phyloP scores from a whole-genome alignment of 2,888 invertebrate genomes.

The Phlogophora meticulosa region DNA sequence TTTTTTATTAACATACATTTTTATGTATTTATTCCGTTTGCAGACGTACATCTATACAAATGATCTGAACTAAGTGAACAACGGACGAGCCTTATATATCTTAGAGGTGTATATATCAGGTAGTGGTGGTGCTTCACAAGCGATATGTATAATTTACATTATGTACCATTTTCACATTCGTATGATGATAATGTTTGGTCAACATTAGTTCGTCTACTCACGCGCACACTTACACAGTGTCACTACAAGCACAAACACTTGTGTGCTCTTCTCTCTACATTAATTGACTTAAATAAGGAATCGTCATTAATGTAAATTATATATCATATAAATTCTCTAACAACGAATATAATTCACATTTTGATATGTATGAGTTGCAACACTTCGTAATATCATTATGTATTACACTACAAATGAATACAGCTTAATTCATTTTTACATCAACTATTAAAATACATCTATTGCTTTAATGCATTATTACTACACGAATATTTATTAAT shows the following conservation, averaged over 20 bases:
- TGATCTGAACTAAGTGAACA: conserved; percentile 35
- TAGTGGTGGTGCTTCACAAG: conserved; percentile 62
- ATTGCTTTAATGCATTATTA: conserved; percentile 73
- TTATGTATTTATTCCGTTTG: conserved; percentile 34
- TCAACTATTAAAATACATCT: conserved; percentile 73
- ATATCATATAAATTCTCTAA: conserved; percentile 76
- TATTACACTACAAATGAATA: conserved; percentile 77
- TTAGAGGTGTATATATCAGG: conserved; percentile 24
- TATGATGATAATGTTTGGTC: conserved; percentile 48
- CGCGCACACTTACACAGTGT: conserved; percentile 59
- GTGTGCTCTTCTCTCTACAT: conserved; percentile 78
- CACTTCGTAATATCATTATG: conserved; percentile 66
- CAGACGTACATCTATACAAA: conserved; percentile 30
- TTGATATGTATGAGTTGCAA: conserved; percentile 87
- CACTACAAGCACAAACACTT: conserved; percentile 75
- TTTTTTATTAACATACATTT: conserved; percentile 24
- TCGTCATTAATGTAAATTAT: conserved; percentile 81
- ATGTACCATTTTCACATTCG: conserved; percentile 27
- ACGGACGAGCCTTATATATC: conserved; percentile 33
- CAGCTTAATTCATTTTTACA: conserved; percentile 77
- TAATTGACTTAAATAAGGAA: conserved; percentile 91
- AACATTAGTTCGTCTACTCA: conserved; percentile 39
- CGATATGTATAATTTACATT: conserved; percentile 55
- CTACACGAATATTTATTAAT: conserved; percentile 57
- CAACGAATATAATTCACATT: conserved; percentile 79